phyloP scores from a whole-genome alignment of 2,113 vertebrate species.

The Lepus timidus region DNA sequence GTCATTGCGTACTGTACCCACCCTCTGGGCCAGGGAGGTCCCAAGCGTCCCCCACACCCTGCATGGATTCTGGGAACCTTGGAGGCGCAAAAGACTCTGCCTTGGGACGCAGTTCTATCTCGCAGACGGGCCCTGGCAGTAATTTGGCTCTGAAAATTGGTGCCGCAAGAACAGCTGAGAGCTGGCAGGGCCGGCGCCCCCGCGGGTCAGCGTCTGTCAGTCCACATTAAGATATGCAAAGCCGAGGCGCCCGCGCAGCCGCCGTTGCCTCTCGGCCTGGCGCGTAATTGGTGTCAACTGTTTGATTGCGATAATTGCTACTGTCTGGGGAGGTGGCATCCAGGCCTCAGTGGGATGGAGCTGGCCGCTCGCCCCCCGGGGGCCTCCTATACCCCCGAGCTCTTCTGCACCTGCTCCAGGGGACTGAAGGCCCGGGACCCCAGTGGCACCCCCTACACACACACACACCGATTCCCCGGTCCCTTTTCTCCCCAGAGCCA shows the following conservation, averaged over 20 bases:
- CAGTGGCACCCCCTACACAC: conserved; percentile 46
- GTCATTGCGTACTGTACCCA: background rate
- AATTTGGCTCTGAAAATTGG: conserved; percentile 96
- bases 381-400: conserved; percentile 74
- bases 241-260: conserved; percentile 43
- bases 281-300: conserved; percentile 98
- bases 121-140: conserved; percentile 90
- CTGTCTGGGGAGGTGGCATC: conserved; percentile 93
- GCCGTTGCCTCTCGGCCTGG: background rate
- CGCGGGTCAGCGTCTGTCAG: conserved; percentile 97
- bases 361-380: background rate
- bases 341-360: conserved; percentile 18
- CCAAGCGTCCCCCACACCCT: background rate
- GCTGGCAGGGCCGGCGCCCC: conserved; percentile 94
- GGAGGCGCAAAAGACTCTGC: fast-evolving
- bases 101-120: conserved; percentile 65
- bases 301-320: conserved; percentile 99
- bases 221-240: conserved; percentile 99
- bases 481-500: background rate
- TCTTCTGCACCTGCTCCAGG: conserved; percentile 82
- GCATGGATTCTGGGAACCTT: background rate
- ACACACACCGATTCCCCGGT: too few species aligned
- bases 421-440: conserved; percentile 84
- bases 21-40: background rate
- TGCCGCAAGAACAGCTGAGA: conserved; percentile 94